Evolutionary conservation across 2,888 invertebrate species (phyloP), one percentile per base, ranked within the genome.

Genomic region (Agonopterix alstromeriana): DNA sequence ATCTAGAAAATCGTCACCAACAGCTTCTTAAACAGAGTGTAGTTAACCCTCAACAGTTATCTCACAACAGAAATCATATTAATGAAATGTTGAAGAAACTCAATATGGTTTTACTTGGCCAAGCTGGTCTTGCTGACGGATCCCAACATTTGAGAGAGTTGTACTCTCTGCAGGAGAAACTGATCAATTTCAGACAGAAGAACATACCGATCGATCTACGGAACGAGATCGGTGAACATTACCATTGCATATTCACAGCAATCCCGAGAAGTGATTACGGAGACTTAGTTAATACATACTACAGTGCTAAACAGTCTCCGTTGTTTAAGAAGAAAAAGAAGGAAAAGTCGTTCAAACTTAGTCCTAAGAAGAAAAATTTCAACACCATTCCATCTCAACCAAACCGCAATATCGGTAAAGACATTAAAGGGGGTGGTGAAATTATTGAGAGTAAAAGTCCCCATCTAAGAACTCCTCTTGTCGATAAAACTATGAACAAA

Each of bases 91-190:
- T 90, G 2, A 89, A 78, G 48, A 79, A 77, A 45, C 68, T 92
- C 0, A 92, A 92, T 59, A 91, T 90, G 84, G 83, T 92, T 36
- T 71, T 92, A 5, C 67, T 92, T 5, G 92, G 92, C 0, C 91
- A 92, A 67, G 90, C 90, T 0, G 92, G 91, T 0, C 81, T 92
- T 14, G 77, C 77, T 3, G 84, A 89, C 49, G 92, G 92, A 1
- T 61, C 73, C 0, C 59, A 65, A 51, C 90, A 90, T 60, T 63
- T 91, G 17, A 80, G 68, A 3, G 77, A 84, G 53, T 64, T 92
- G 11, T 56, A 83, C 43, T 53, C 70, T 0, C 70, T 86, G 12
- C 72, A 79, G 41, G 62, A 76, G 45, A 75, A 71, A 57, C 61
- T 89, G 2, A 76, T 74, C 10, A 73, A 74, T 49, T 69, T 57